Percentiles rank a stretch among this genome's conserved stretches.
Conservation (phyloP, 1,140 invertebrate species). For the Sarcophaga bullata region DNA sequence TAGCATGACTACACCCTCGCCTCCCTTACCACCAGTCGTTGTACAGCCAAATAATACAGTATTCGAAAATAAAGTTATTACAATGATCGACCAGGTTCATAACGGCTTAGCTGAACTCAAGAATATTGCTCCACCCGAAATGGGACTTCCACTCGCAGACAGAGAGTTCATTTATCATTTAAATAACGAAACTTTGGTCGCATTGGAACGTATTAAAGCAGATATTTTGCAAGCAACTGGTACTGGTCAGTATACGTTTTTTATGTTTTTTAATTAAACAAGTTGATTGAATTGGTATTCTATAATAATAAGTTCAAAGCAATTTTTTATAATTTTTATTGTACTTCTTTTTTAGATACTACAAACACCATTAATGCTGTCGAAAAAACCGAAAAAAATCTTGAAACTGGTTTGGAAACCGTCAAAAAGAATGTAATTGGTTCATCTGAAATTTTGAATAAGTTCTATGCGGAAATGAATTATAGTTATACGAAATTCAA, state of each 20-base stretch:
- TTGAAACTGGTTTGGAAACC: conserved; percentile 58
- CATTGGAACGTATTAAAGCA: conserved; percentile 53
- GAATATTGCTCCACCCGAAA: conserved; percentile 42
- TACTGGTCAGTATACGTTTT: conserved; percentile 50
- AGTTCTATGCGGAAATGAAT: conserved; percentile 69
- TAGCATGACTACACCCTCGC: conserved; percentile 49
- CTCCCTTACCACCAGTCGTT: conserved; percentile 42
- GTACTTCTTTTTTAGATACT: conserved; percentile 46
- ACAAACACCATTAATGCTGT: conserved; percentile 65
- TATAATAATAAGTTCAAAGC: no score
- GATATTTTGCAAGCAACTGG: conserved; percentile 50
- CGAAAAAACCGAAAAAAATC: conserved; percentile 56
- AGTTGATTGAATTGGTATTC: no score
- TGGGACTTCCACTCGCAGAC: conserved; percentile 53
- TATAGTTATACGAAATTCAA: conserved; percentile 70
- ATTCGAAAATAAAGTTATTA: conserved; percentile 56
- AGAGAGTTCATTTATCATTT: conserved; percentile 58
- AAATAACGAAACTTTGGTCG: conserved; percentile 59
- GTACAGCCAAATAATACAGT: conserved; percentile 48
- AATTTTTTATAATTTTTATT: conserved; percentile 13
- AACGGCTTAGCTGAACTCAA: conserved; percentile 49
- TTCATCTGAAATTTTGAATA: conserved; percentile 45
- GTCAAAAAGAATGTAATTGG: conserved; percentile 69
- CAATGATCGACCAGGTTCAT: conserved; percentile 49
- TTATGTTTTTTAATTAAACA: neutral